Evolutionary conservation across 2,113 vertebrate species (phyloP).

Genomic region (Calonectris borealis): DNA sequence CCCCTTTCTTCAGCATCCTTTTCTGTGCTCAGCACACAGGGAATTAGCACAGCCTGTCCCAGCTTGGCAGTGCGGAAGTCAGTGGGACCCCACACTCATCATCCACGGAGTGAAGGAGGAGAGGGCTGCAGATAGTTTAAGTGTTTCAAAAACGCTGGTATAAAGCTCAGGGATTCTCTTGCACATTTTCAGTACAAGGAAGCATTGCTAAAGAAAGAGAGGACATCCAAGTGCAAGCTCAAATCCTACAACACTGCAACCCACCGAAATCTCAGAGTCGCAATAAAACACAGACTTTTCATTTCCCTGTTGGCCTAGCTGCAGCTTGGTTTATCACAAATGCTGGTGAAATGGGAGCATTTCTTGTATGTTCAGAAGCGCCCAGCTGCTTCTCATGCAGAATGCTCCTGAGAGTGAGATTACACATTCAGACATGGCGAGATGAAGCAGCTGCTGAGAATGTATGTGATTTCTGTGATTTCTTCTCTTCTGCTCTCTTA

Average conservation of each 20-base stretch:
- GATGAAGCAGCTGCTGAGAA: conserved; percentile 5
- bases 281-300: background rate
- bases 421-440: background rate
- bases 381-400: background rate
- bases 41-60: background rate
- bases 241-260: background rate
- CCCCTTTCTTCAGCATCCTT: background rate
- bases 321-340: background rate
- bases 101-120: background rate
- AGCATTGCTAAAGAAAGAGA: background rate
- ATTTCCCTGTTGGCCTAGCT: background rate
- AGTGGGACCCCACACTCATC: background rate
- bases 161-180: background rate
- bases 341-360: background rate
- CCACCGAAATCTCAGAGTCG: background rate
- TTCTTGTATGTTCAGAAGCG: background rate
- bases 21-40: background rate
- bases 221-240: background rate
- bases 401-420: background rate
- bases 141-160: background rate
- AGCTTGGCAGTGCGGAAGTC: background rate
- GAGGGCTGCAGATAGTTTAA: background rate
- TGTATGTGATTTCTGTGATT: background rate
- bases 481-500: background rate
- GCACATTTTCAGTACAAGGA: background rate